Conservation (phyloP, 2,113 vertebrate species). For the Enhydra lutris region DNA sequence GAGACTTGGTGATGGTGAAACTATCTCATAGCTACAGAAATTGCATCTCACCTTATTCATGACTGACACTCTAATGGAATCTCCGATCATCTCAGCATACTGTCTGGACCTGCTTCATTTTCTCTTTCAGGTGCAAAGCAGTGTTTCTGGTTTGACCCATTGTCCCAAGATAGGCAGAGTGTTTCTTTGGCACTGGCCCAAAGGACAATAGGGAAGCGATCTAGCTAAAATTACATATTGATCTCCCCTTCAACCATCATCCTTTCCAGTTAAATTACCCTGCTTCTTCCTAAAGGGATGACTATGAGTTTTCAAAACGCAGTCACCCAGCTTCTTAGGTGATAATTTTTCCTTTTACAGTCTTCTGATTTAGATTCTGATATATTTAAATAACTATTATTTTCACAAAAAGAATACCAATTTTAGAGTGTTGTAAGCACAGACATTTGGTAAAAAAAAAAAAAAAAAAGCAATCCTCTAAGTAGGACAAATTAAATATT, state of each 20-base stretch:
- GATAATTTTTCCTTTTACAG: not conserved
- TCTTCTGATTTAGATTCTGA: conserved; percentile 6
- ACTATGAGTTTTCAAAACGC: conserved; percentile 55
- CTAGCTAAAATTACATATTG: conserved; percentile 77
- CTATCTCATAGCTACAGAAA: conserved; percentile 23
- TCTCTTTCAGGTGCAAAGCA: conserved; percentile 54
- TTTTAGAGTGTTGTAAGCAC: not conserved
- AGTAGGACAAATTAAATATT: not conserved
- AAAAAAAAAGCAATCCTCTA: not conserved
- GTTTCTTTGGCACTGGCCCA: conserved; percentile 60
- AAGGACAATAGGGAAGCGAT: conserved; percentile 63
- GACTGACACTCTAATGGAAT: conserved; percentile 35
- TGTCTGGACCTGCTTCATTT: conserved; percentile 42
- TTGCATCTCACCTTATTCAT: conserved; percentile 23
- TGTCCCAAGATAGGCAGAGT: conserved; percentile 48
- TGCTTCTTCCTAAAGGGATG: conserved; percentile 49
- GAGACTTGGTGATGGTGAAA: conserved; percentile 37
- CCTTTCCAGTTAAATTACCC: conserved; percentile 60
- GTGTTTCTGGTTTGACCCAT: conserved; percentile 57
- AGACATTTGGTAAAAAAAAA: not conserved
- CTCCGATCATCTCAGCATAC: not conserved
- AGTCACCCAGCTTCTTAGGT: conserved; percentile 34
- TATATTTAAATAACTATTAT: conserved; percentile 53
- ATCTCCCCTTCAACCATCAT: conserved; percentile 62
- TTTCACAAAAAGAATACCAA: not conserved